phyloP scores from a whole-genome alignment of 1,140 invertebrate genomes.

The Varroa destructor region DNA sequence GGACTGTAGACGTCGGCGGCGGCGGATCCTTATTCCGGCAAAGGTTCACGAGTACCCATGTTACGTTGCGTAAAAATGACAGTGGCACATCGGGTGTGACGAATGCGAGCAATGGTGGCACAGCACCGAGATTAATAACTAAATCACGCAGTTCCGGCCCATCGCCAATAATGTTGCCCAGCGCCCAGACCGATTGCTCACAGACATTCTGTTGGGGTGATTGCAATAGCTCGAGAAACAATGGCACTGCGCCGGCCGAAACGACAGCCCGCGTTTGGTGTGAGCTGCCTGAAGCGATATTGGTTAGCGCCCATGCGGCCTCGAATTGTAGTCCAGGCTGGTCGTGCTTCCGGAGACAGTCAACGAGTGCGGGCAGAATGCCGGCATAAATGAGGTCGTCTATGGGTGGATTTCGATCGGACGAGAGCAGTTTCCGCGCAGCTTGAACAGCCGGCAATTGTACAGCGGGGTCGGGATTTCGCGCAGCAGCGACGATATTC shows the following conservation, averaged over 20 bases:
- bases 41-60: constrained; percentile 83
- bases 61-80: constrained; percentile 52
- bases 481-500: constrained; percentile 59
- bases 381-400: constrained; percentile 83
- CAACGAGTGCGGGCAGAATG: constrained; percentile 82
- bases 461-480: constrained; percentile 51
- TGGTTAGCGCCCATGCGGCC: constrained; percentile 93
- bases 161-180: constrained; percentile 91
- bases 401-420: constrained; percentile 96
- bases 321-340: constrained; percentile 82
- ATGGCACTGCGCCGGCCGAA: constrained; percentile 59
- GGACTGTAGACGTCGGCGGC: constrained; percentile 59
- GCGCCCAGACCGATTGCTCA: constrained; percentile 93
- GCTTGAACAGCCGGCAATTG: constrained; percentile 70
- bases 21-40: constrained; percentile 81
- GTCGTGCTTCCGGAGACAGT: constrained; percentile 68
- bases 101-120: constrained; percentile 40
- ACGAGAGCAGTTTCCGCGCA: constrained; percentile 82
- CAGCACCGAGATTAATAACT: constrained; percentile 46
- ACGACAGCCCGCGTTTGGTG: constrained; percentile 76
- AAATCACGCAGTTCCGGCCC: constrained; percentile 59
- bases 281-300: constrained; percentile 88
- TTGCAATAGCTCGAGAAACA: constrained; percentile 60
- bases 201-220: constrained; percentile 65
- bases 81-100: constrained; percentile 48